These are phyloP conservation scores for Aspidiotus rigidus DNA, from an alignment of 2,888 invertebrate genomes.

Conservation along the genomic window DNA sequence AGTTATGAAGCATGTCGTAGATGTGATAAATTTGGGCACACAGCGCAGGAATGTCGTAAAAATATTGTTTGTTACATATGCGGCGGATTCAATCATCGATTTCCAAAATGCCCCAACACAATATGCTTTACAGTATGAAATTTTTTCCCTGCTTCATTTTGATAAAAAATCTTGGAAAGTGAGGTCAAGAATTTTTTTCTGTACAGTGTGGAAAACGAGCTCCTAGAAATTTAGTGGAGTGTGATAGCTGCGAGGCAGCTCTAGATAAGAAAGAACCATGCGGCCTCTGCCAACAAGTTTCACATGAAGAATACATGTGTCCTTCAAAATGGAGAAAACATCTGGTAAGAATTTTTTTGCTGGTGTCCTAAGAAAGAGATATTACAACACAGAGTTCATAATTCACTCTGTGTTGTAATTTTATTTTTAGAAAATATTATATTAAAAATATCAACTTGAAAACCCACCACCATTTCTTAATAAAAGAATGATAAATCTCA, in stretches of 20 bases:
- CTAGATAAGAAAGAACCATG: background rate
- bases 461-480: no score
- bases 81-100: slow-evolving; percentile 21
- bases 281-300: slow-evolving; percentile 18
- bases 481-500: no score
- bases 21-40: slow-evolving; percentile 14
- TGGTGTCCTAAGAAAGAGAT: no score
- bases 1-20: slow-evolving; percentile 4
- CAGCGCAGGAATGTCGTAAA: slow-evolving; percentile 18
- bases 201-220: slow-evolving; percentile 17
- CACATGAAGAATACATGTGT: slow-evolving; percentile 16
- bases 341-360: background rate
- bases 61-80: slow-evolving; percentile 20
- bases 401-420: no score
- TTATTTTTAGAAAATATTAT: no score
- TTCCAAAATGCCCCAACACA: slow-evolving; percentile 15
- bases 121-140: slow-evolving; percentile 20
- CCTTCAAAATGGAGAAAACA: slow-evolving; percentile 28
- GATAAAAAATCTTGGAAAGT: background rate
- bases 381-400: no score
- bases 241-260: slow-evolving; percentile 6
- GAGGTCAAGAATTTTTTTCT: background rate
- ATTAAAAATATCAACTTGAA: no score
- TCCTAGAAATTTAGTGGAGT: background rate
- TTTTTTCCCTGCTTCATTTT: background rate